Evolutionary conservation across 2,113 vertebrate species (phyloP), one percentile per base, ranked within the genome.

Genomic region (Colinus virginianus): DNA sequence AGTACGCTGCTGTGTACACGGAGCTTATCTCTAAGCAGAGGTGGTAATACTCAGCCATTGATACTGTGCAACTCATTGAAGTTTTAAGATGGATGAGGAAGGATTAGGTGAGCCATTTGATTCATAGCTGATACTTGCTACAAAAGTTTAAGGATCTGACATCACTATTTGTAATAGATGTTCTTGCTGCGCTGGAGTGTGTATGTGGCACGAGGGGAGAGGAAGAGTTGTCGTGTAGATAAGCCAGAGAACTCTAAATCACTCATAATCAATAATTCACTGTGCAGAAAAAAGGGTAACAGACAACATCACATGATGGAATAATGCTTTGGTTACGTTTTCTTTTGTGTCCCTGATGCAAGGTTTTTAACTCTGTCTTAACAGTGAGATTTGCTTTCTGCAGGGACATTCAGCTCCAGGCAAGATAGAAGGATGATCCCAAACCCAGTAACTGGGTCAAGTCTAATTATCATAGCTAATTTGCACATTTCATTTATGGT

Each of bases 391-490:
- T 91, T 89, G 56, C 67, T 90, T 97, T 95, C 86, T 88, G 59
- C 51, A 84, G 62, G 63, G 83, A 92, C 86, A 82, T 66, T 90
- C 88, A 94, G 83, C 90, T 94, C 62, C 77, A 96, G 83, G 94
- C 94, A 88, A 93, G 79, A 84, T 11, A 90, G 88, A 81, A 96
- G 74, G 66, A 94, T 93, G 90, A 90, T 94, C 92, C 92, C 88
- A 96, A 96, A 95, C 71, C 48, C 66, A 92, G 90, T 84, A 96
- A 94, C 85, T 94, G 93, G 96, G 93, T 96, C 96, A 93, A 94
- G 86, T 95, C 90, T 96, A 90, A 96, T 96, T 94, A 96, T 96
- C 86, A 94, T 90, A 95, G 92, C 86, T 84, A 94, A 93, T 96
- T 90, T 92, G 86, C 78, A 78, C 83, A 87, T 95, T 95, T 93